Base-by-base conservation (phyloP, 2,113 vertebrate genomes). In the Pangasianodon gigas region DNA sequence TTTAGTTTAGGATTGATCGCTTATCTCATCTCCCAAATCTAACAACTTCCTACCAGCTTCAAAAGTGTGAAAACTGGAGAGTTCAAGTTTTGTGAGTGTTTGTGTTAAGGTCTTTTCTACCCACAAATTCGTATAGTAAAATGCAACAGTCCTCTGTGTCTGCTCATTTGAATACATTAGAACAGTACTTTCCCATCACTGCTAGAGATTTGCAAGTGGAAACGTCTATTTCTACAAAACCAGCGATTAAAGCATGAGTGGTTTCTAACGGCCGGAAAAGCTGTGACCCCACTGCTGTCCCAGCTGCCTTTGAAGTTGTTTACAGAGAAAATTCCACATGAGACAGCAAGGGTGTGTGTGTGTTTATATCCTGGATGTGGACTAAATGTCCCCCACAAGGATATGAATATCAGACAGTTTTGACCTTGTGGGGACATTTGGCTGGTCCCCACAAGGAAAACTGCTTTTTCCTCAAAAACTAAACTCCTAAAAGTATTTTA, bases 301-400 rank as follows among this genome's bases (percentile, higher is more conserved):
- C 84, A 67, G 75, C 32, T 85, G 87, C 75, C 92, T 94, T 95
- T 95, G 92, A 96, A 95, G 94, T 92, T 93, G 93, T 95, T 95
- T 94, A 93, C 92, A 88, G 44, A 91, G 82, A 93, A 94, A 94
- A 96, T 95, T 96, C 95, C 95, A 92, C 94, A 94, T 93, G 93
- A 62, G 91, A 94, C 84, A 91, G 81, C 81, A 91, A 92, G 92
- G n/a, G 52, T 37, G 29, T 82, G 14, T 54, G 29, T 32, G 79
- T 54, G 48, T 81, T 2, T 51, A 14, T 79, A n/a, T 81, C 21
- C 16, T 51, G 26, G 24, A 37, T 79, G 44, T 8, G 46, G 26
- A 80, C 75, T 51, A 51, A 79, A 79, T 29, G 44, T 37, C 29
- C 46, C 54, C 4, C 56, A 84, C 82, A 41, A 6, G 37, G 21